A percentile compares a stretch with the other conserved stretches of the same genome.
phyloP scores from a whole-genome alignment of 2,797 vertebrate species.

The Esox masquinongy region DNA sequence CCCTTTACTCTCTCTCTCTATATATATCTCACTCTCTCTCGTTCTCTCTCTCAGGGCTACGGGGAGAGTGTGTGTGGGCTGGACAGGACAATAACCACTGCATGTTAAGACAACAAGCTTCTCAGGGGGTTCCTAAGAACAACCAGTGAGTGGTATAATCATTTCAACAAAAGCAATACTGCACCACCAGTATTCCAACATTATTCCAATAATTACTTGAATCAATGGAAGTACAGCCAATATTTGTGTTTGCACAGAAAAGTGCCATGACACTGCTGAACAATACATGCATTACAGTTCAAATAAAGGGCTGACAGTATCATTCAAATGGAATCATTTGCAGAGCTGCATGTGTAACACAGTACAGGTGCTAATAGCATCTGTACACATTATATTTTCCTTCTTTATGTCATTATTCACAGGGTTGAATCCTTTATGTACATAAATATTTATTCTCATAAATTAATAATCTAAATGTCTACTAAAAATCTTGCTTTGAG shows the following conservation, averaged over 20 bases:
- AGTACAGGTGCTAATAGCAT: not conserved
- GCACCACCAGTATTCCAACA: not conserved
- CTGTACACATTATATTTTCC: not conserved
- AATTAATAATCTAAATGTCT: not conserved
- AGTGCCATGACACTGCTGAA: not conserved
- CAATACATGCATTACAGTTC: not conserved
- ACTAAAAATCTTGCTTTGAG: conserved; percentile 1
- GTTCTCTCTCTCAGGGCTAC: conserved; percentile 7
- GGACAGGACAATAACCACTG: not conserved
- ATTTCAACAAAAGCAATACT: not conserved
- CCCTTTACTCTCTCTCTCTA: not conserved
- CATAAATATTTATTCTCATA: not conserved
- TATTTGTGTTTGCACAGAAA: not conserved
- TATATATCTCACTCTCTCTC: not conserved
- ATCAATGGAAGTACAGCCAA: not conserved
- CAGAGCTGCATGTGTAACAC: not conserved
- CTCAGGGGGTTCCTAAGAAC: not conserved
- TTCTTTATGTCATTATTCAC: not conserved
- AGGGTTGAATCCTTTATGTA: not conserved
- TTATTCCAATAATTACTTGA: not conserved
- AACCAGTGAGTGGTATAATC: not conserved
- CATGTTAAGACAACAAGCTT: not conserved
- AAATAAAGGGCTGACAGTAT: not conserved
- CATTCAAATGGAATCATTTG: not conserved
- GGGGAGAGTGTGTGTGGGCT: conserved; percentile 12